phyloP scores from a whole-genome alignment of 1,140 invertebrate species.

The Drosophila pseudoananassae region DNA sequence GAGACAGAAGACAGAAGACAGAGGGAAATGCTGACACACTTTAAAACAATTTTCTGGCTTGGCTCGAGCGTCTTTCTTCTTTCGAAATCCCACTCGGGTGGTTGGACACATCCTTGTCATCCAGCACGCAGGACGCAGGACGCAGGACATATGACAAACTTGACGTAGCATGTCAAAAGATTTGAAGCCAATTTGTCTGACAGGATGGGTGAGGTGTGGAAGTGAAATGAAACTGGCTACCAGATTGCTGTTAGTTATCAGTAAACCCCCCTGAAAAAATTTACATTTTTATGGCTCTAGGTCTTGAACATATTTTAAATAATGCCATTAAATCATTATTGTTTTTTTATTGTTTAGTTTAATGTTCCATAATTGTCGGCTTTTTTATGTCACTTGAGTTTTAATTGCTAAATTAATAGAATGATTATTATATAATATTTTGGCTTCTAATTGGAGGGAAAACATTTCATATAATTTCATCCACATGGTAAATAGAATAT shows the following conservation, averaged over 20 bases:
- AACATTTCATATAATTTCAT: slow-evolving; percentile 52
- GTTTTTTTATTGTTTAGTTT: background rate
- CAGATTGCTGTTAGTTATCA: slow-evolving; percentile 9
- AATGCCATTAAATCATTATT: background rate
- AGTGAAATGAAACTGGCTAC: slow-evolving; percentile 11
- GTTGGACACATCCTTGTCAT: slow-evolving; percentile 36
- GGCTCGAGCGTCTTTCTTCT: slow-evolving; percentile 48
- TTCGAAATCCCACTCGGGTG: slow-evolving; percentile 10
- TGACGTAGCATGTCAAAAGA: slow-evolving; percentile 79
- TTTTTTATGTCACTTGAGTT: background rate
- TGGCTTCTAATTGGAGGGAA: slow-evolving; percentile 36
- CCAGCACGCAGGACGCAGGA: slow-evolving; percentile 27
- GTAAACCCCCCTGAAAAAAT: no score
- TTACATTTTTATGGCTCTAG: no score
- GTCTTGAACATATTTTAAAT: background rate
- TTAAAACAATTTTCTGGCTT: slow-evolving; percentile 79
- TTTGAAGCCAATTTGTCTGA: slow-evolving; percentile 74
- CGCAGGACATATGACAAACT: slow-evolving; percentile 79
- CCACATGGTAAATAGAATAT: slow-evolving; percentile 60
- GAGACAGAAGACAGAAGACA: background rate
- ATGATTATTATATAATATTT: slow-evolving; percentile 39
- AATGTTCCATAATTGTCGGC: slow-evolving; percentile 8
- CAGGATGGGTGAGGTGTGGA: background rate
- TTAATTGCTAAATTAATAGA: slow-evolving; percentile 34
- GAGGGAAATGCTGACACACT: slow-evolving; percentile 77